Percentiles rank a stretch among this genome's conserved stretches.
Conservation (phyloP, 2,113 vertebrate genomes). For the Zapus hudsonius region DNA sequence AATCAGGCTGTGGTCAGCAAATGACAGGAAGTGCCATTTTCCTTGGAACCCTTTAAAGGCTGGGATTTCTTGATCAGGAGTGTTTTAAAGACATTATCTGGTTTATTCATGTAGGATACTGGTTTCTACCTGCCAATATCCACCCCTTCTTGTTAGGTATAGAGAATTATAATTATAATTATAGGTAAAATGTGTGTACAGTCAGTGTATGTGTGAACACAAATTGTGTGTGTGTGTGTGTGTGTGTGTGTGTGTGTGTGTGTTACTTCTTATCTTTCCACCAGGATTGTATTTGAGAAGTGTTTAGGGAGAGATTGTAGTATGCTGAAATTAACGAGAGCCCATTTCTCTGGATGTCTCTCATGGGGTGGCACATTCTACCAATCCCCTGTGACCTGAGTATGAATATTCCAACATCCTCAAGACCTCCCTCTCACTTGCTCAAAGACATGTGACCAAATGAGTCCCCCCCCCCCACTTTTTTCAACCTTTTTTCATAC, state of each 20-base stretch:
- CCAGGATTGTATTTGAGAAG: not conserved
- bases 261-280: not conserved
- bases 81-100: not conserved
- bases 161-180: too few relatives aligned
- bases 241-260: too few relatives aligned
- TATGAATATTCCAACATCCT: rapidly evolving
- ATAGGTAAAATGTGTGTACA: not conserved
- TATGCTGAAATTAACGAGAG: rapidly evolving
- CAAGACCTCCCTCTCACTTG: not conserved
- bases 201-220: too few relatives aligned
- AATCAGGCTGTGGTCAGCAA: not conserved
- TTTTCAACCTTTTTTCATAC: not conserved
- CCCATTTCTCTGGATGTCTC: not conserved
- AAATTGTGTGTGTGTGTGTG: not conserved
- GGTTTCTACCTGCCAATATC: not conserved
- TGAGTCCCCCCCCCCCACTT: rapidly evolving
- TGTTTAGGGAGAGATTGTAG: rapidly evolving
- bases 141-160: not conserved
- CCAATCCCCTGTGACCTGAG: rapidly evolving
- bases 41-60: not conserved
- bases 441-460: not conserved
- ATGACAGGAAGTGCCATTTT: not conserved
- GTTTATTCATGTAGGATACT: not conserved
- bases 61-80: not conserved
- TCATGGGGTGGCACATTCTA: rapidly evolving